Conservation (phyloP, 1,140 invertebrate species). For the Polypedilum pembai region DNA sequence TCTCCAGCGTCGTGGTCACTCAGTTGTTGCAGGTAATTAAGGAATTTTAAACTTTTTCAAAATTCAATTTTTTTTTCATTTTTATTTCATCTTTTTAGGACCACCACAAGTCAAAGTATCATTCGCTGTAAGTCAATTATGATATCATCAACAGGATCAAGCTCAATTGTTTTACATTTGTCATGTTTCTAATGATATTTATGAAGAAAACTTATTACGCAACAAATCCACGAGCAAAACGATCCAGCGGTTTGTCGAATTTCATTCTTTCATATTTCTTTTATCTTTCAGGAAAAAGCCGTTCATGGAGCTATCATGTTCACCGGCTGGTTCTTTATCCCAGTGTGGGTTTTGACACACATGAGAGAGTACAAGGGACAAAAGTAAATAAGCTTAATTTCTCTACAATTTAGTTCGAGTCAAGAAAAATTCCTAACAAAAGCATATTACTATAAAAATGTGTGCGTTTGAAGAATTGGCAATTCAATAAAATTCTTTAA, state of each 20-base stretch:
- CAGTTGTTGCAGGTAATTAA: conserved; percentile 4
- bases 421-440: no score
- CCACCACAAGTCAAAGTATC: conserved; percentile 5
- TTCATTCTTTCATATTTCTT: neutral
- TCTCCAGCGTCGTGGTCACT: neutral
- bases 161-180: neutral
- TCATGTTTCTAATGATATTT: no score
- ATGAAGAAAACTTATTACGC: no score
- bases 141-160: neutral
- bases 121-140: conserved; percentile 3
- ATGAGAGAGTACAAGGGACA: conserved; percentile 8
- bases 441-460: no score
- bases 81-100: conserved; percentile 8
- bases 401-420: no score
- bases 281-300: neutral
- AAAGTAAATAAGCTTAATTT: neutral
- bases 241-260: neutral
- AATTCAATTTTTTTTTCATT: neutral
- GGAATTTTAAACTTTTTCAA: neutral
- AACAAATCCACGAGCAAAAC: neutral
- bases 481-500: no score
- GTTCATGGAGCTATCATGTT: neutral
- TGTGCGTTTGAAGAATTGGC: no score
- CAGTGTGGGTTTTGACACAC: neutral
- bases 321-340: neutral